Conservation (phyloP, 2,113 vertebrate genomes). For the Phaetusa simplex region DNA sequence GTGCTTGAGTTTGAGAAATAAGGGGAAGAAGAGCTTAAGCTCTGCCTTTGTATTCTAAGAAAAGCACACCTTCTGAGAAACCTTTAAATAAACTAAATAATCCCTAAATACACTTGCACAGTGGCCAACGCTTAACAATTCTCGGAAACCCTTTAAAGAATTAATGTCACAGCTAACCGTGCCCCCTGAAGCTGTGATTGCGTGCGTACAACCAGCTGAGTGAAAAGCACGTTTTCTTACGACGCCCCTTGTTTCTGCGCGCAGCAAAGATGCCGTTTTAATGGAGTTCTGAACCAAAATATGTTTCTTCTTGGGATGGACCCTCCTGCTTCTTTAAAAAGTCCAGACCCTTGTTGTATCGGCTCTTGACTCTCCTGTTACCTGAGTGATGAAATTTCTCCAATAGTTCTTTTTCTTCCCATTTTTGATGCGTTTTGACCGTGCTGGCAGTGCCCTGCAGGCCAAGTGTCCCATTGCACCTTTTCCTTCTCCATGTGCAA, state of each 20-base stretch:
- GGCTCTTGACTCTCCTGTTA: neutral
- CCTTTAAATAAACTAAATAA: neutral
- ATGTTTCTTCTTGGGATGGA: neutral
- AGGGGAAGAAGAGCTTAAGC: neutral
- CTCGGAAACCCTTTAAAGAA: neutral
- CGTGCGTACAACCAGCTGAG: neutral
- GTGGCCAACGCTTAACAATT: neutral
- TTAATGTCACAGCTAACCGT: rapidly evolving
- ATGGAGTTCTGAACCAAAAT: neutral
- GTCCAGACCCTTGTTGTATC: neutral
- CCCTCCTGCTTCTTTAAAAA: too few relatives aligned
- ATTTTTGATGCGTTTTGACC: neutral
- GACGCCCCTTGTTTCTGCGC: neutral
- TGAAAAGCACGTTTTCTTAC: neutral
- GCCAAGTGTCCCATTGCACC: neutral
- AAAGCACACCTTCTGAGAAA: neutral
- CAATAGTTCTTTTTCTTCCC: neutral
- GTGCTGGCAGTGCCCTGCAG: too few relatives aligned
- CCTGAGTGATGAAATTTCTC: neutral
- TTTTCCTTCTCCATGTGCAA: neutral
- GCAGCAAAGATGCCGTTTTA: neutral
- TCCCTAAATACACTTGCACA: neutral
- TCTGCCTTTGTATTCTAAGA: neutral
- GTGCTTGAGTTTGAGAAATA: neutral
- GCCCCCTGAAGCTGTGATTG: neutral